phyloP scores from a whole-genome alignment of 2,113 vertebrate species.

The Setophaga petechia region DNA sequence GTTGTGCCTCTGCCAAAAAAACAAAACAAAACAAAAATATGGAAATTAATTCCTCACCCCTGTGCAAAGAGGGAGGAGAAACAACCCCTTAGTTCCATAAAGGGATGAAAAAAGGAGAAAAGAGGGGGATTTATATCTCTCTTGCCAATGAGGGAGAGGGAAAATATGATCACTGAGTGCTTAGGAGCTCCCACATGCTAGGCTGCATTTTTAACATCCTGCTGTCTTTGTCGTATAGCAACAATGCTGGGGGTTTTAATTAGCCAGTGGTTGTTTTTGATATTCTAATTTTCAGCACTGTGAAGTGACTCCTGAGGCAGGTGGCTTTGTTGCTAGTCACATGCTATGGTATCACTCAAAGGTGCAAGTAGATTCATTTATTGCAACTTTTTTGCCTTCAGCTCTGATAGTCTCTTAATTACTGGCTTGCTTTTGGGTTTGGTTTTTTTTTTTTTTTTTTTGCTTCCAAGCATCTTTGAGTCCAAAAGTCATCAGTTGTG shows the following conservation, averaged over 20 bases:
- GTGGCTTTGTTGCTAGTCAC: not conserved
- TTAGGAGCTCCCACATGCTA: not conserved
- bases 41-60: not conserved
- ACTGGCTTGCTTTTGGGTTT: not conserved
- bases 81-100: not conserved
- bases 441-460: not conserved
- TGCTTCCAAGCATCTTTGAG: not conserved
- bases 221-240: not conserved
- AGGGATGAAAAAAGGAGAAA: not conserved
- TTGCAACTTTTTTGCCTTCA: not conserved
- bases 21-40: not conserved
- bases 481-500: not conserved
- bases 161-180: not conserved
- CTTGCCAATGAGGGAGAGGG: not conserved
- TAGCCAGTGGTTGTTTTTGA: not conserved
- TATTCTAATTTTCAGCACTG: not conserved
- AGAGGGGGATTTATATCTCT: not conserved
- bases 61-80: not conserved
- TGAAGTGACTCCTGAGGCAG: not conserved
- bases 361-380: conserved; percentile 12
- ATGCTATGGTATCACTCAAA: not conserved
- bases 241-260: conserved; percentile 9
- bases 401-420: conserved; percentile 7
- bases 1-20: not conserved
- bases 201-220: conserved; percentile 15